Evolutionary conservation across 2,113 vertebrate genomes (phyloP).

Genomic region (Hippocampus comes): DNA sequence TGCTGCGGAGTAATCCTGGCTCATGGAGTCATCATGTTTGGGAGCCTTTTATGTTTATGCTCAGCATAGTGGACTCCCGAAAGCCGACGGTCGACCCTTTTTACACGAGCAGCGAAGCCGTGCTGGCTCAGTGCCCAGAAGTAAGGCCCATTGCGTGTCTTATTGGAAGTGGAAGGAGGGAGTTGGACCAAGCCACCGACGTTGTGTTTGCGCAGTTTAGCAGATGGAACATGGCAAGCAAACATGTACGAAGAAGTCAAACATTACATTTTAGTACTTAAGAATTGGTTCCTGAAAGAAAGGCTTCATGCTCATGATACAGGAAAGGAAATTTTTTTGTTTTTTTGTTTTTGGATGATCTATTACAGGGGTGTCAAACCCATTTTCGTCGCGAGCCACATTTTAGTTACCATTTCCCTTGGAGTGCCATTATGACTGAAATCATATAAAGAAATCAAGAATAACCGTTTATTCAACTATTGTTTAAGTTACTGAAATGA

Average conservation of each 20-base stretch:
- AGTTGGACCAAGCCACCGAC: background rate
- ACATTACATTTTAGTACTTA: background rate
- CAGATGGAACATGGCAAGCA: background rate
- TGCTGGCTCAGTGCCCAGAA: constrained; percentile 46
- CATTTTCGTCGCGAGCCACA: too few species aligned
- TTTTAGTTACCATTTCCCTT: too few species aligned
- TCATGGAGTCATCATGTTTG: constrained; percentile 51
- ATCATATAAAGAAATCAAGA: too few species aligned
- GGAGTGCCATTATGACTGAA: too few species aligned
- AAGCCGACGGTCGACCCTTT: constrained; percentile 49
- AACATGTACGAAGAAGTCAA: background rate
- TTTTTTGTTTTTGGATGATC: background rate
- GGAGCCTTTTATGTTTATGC: constrained; percentile 51
- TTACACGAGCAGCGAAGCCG: constrained; percentile 26
- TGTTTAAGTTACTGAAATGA: too few species aligned
- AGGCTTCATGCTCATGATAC: background rate
- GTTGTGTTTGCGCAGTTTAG: background rate
- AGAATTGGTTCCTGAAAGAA: background rate
- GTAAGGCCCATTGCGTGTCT: constrained; percentile 16
- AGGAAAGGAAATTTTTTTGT: too few species aligned
- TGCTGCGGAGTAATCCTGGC: constrained; percentile 46
- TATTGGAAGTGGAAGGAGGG: constrained; percentile 14
- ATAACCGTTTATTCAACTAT: too few species aligned
- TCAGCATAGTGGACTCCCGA: constrained; percentile 28
- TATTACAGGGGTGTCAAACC: too few species aligned